phyloP scores from a whole-genome alignment of 2,113 vertebrate genomes.

The Melanotaenia duboulayi region DNA sequence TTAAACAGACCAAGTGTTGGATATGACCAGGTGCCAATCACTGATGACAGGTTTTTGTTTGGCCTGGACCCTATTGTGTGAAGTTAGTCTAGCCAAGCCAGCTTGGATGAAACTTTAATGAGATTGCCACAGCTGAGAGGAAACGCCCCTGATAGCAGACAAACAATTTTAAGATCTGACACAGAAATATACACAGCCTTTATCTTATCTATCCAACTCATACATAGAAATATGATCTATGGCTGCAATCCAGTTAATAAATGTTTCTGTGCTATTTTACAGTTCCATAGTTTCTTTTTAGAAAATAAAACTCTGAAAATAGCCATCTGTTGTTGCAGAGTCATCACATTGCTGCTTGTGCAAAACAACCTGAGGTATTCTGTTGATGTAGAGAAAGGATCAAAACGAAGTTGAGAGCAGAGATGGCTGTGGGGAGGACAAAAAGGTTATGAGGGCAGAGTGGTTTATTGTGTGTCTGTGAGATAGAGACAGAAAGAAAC shows the following conservation, averaged over 20 bases:
- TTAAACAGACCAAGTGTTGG: slow-evolving; percentile 2
- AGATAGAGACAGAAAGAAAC: neutral
- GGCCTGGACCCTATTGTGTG: slow-evolving; percentile 26
- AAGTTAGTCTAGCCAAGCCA: slow-evolving; percentile 22
- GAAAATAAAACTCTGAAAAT: slow-evolving; percentile 60
- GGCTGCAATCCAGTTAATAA: slow-evolving; percentile 46
- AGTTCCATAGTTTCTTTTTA: slow-evolving; percentile 53
- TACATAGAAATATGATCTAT: slow-evolving; percentile 17
- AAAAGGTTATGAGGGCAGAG: slow-evolving; percentile 19
- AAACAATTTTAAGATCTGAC: slow-evolving; percentile 11
- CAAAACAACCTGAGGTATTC: slow-evolving; percentile 30
- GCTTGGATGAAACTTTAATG: slow-evolving; percentile 60
- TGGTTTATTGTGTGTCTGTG: slow-evolving; percentile 9
- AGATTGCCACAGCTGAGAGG: slow-evolving; percentile 20
- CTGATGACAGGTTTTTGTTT: slow-evolving; percentile 17
- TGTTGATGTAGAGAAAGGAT: slow-evolving; percentile 35
- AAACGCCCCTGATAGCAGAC: neutral
- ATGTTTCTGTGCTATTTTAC: slow-evolving; percentile 42
- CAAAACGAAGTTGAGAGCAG: slow-evolving; percentile 39
- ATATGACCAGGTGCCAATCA: slow-evolving; percentile 21
- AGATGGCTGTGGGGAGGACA: slow-evolving; percentile 31
- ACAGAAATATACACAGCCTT: neutral
- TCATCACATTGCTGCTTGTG: slow-evolving; percentile 54
- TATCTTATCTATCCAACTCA: slow-evolving; percentile 21
- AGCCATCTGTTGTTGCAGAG: slow-evolving; percentile 51